Conservation (phyloP, 2,113 vertebrate genomes). For the Rousettus leschenaultii region DNA sequence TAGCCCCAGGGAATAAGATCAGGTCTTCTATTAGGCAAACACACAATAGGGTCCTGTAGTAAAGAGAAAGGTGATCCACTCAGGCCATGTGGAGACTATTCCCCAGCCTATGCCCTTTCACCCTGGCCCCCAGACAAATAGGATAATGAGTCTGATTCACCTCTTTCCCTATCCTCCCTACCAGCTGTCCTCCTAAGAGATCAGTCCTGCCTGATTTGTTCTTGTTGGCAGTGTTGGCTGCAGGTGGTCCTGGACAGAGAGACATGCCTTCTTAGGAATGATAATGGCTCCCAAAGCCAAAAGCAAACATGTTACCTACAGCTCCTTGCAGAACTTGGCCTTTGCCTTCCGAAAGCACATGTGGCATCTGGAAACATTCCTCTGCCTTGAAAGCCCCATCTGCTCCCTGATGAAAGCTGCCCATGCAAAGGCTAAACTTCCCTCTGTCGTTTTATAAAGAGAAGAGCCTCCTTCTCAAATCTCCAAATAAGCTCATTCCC, state of each 20-base stretch:
- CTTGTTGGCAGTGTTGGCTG: neutral
- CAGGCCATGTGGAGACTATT: rapidly evolving
- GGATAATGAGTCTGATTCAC: too few relatives aligned
- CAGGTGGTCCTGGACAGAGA: neutral
- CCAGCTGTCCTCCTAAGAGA: neutral
- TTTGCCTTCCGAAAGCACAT: slow-evolving; percentile 3
- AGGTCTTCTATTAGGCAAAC: neutral
- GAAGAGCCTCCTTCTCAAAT: slow-evolving; percentile 7
- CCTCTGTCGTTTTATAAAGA: slow-evolving; percentile 37
- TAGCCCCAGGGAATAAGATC: neutral
- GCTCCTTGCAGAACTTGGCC: neutral
- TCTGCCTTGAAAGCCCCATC: neutral
- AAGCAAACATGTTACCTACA: neutral
- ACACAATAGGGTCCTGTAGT: neutral
- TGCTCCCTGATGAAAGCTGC: slow-evolving; percentile 1
- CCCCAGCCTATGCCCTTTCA: neutral
- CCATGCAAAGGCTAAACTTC: neutral
- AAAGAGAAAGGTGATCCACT: neutral
- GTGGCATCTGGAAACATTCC: neutral
- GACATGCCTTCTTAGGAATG: neutral
- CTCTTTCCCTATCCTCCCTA: neutral
- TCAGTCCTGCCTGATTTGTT: neutral
- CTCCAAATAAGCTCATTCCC: slow-evolving; percentile 2
- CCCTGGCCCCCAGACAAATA: neutral
- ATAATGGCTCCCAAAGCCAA: neutral